Base-by-base conservation (phyloP, 2,888 invertebrate species). In the Phlogophora meticulosa region DNA sequence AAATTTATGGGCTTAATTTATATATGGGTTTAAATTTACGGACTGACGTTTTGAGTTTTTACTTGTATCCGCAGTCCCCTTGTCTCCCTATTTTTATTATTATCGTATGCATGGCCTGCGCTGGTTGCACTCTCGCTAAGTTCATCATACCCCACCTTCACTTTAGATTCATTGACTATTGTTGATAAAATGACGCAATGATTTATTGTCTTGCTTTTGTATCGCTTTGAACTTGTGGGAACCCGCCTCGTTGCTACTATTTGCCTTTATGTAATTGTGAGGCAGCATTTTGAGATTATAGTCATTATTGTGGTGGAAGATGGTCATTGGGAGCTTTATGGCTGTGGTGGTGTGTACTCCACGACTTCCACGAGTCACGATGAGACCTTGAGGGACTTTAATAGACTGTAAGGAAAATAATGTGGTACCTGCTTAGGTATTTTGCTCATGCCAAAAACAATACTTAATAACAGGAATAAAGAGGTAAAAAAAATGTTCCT, bases 221-320 rank as follows among this genome's bases (percentile, higher is more conserved):
- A 60, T 68, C 10, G 51, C 59, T 75, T 79, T 76, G 62, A 75
- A 79, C 62, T 79, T 76, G 76, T 76, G 76, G 75, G 76, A 76
- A 79, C 49, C 74, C 55, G 75, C 62, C n/a, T 34, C 36, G 34
- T 36, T 43, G 42, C 53, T 55, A 73, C 57, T 49, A 77, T 62
- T 73, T 60, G 42, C n/a, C 51, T 60, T 64, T 55, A 60, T 36
- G 48, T 65, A 64, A 61, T 64, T 53, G 46, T 42, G 48, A 42
- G 42, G 56, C 56, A 22, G 42, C 17, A 22, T 48, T 32, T 34
- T 53, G 36, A 52, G 28, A 72, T 71, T 61, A 71, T 46, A 76
- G 71, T 71, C 17, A 59, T 72, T 71, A 75, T 45, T 58, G 69
- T 22, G 7, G 53, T 69, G 4, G 38, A 15, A 48, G 34, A 36